Evolutionary conservation across 2,888 invertebrate species (phyloP), one percentile per base, ranked within the genome.

Genomic region (Fragum fragum): DNA sequence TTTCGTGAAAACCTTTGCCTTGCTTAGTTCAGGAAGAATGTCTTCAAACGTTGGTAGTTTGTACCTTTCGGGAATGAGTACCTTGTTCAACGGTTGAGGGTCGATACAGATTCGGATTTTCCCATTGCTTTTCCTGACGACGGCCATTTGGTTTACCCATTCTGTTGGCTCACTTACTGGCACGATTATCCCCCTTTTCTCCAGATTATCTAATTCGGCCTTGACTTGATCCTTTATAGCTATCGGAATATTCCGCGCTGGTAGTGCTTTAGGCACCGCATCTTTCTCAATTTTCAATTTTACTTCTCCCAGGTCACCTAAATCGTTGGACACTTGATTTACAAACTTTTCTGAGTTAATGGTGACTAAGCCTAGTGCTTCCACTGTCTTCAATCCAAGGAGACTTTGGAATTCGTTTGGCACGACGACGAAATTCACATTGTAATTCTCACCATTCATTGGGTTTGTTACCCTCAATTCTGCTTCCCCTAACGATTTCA

Each of bases 401-500:
- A 75, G 47, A 55, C 71, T 66, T 36, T 70, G 29, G 32, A 61
- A 53, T 28, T 53, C 72, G 29, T 70, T 59, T 26, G 70, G 70
- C 11, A 79, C 70, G 52, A 79, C 57, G 11, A 79, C 74, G 59
- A 79, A 75, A 1, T 29, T 70, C 14, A 71, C 63, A 3, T 53
- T 32, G 36, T 74, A 23, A 42, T 52, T 28, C 21, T 75, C 39
- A n/a, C 53, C 39, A 29, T 61, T 75, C 16, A 21, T 23, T 26
- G 84, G 86, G 61, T 85, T 87, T 32, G 32, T 70, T 7, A 86
- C 42, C 26, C 52, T 74, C 52, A 81, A 61, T 57, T 68, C 76
- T 26, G 59, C 26, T 55, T 85, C 74, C 7, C 85, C 85, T 28
- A 75, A 23, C 23, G 85, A 77, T 23, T 81, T 76, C 16, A 73